Evolutionary conservation across 2,113 vertebrate genomes (phyloP).

Genomic region (Pedionomus torquatus): DNA sequence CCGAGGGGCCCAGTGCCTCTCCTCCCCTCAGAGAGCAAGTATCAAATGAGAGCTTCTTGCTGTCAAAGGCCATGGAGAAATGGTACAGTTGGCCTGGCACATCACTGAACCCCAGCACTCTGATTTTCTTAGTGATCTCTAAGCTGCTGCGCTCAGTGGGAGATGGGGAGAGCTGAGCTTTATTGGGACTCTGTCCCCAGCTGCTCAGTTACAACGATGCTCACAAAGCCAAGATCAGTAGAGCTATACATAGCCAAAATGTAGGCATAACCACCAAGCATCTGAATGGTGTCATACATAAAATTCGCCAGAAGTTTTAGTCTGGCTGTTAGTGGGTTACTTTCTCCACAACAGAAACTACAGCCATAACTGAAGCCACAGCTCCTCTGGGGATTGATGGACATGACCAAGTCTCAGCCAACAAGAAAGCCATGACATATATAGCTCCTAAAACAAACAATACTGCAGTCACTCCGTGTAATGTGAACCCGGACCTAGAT

Average conservation of each 20-base stretch:
- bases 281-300: not conserved
- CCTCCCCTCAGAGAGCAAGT: not conserved
- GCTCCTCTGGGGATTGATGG: not conserved
- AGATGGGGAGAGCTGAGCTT: not conserved
- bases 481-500: not conserved
- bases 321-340: not conserved
- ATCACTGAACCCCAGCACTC: not conserved
- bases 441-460: not conserved
- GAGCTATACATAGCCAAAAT: fast-evolving
- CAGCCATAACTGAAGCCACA: not conserved
- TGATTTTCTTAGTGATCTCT: fast-evolving
- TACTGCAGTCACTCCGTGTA: not conserved
- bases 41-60: not conserved
- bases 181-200: not conserved
- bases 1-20: not conserved
- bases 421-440: not conserved
- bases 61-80: not conserved
- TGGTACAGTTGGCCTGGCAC: fast-evolving
- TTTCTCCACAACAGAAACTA: not conserved
- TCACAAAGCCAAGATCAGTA: not conserved
- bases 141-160: not conserved
- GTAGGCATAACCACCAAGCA: not conserved
- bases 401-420: too few species aligned
- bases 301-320: fast-evolving
- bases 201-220: not conserved